Conservation (phyloP, 2,888 invertebrate genomes). For the Magallana nippona region DNA sequence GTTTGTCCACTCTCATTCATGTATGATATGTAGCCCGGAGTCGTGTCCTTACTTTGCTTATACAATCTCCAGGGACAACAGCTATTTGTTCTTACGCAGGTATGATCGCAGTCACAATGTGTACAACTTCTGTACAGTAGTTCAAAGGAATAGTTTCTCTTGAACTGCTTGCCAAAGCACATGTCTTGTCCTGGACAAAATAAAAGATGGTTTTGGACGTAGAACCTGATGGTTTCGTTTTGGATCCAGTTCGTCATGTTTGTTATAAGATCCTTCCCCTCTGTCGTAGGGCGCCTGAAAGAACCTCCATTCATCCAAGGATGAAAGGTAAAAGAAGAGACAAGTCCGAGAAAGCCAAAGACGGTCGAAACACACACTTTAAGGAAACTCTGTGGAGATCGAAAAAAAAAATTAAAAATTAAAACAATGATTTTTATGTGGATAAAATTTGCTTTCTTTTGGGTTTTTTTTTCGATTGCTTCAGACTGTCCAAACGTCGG, state of each 20-base stretch:
- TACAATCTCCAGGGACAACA: constrained; percentile 2
- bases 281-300: background rate
- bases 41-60: background rate
- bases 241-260: constrained; percentile 19
- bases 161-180: background rate
- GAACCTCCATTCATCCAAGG: constrained; percentile 15
- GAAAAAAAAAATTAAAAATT: background rate
- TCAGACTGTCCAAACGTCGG: too few relatives aligned
- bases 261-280: background rate
- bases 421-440: too few relatives aligned
- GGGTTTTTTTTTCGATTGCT: too few relatives aligned
- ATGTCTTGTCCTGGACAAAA: constrained; percentile 26
- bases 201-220: background rate
- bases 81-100: background rate
- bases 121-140: background rate
- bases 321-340: background rate
- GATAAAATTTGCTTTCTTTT: too few relatives aligned
- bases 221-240: background rate
- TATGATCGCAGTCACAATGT: background rate
- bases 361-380: background rate
- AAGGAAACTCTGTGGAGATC: background rate
- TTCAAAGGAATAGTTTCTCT: background rate
- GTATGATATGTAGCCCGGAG: background rate
- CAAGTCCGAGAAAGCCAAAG: background rate
- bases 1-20: background rate